Base-by-base conservation (phyloP, 2,113 vertebrate species). In the Oryzias celebensis region DNA sequence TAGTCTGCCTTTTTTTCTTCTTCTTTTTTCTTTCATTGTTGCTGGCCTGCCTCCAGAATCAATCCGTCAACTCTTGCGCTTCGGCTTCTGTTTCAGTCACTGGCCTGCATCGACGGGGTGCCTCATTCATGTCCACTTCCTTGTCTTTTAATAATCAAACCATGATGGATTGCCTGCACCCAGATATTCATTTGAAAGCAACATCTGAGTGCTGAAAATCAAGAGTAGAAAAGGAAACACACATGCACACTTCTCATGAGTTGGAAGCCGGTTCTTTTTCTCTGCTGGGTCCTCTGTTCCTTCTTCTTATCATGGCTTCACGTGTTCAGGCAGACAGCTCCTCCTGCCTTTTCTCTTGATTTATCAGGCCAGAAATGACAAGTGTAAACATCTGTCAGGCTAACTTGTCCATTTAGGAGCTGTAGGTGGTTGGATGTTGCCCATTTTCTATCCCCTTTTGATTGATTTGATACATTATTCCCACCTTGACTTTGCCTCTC, bases 81-180 rank as follows among this genome's bases (percentile, higher is more conserved):
- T 68, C 52, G 64, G 75, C 68, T 62, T 77, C 68, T 73, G 74
- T 80, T 85, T 80, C 75, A 55, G 61, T 58, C 68, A 73, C 85
- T 75, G 75, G 71, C 76, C 68, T 44, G 54, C 78, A 74, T 76
- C 80, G 41, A 72, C 77, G 65, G 82, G 88, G 87, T 62, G 79
- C 77, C 84, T 84, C 68, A 87, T 88, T 90, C 88, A 87, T 76
- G 82, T 83, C 83, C 78, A 79, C 64, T 69, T 71, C 76, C 78
- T 85, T 89, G 85, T 90, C 82, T 84, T 82, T 75, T 76, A 76
- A 87, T 83, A 82, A 83, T 87, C 77, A 74, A 84, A 85, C 79
- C 84, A 85, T 88, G 88, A 90, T 90, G 69, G 87, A 90, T 87
- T 81, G 66, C 83, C 66, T 48, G 69, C 61, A 54, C 64, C 31